A percentile compares a stretch with the other conserved stretches of the same genome.
These are phyloP conservation scores for Neocloeon triangulifer DNA, from an alignment of 1,140 invertebrate genomes.

Conservation along the genomic window DNA sequence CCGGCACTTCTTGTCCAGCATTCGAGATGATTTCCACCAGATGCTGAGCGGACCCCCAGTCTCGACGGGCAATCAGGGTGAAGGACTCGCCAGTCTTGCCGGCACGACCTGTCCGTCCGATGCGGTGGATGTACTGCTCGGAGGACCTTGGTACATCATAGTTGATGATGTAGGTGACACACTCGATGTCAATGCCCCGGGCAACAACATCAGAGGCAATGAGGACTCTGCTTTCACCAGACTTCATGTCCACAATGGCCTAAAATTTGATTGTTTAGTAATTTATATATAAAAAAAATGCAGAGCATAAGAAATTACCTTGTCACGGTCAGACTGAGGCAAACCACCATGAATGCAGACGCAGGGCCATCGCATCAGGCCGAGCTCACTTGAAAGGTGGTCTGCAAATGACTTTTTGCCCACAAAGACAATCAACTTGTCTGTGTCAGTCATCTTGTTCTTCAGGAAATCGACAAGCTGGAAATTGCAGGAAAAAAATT, in stretches of 20 bases:
- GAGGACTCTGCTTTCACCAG: conserved; percentile 50
- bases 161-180: conserved; percentile 76
- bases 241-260: conserved; percentile 59
- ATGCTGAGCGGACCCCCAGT: conserved; percentile 56
- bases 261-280: conserved; percentile 9
- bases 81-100: conserved; percentile 62
- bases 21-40: conserved; percentile 58
- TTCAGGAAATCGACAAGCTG: conserved; percentile 29
- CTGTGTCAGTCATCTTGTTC: conserved; percentile 33
- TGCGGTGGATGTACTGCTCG: conserved; percentile 68
- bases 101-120: conserved; percentile 72
- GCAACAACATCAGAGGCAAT: conserved; percentile 89
- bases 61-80: conserved; percentile 50
- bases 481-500: conserved; percentile 13
- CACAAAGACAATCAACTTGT: conserved; percentile 77
- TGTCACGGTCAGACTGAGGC: conserved; percentile 67
- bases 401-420: conserved; percentile 60
- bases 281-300: not conserved
- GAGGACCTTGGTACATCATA: conserved; percentile 78
- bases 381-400: conserved; percentile 56
- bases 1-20: conserved; percentile 37
- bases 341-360: conserved; percentile 75
- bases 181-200: conserved; percentile 75
- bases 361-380: conserved; percentile 34
- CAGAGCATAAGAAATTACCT: no score